phyloP scores from a whole-genome alignment of 2,888 invertebrate species.

The Macrophya annulata region DNA sequence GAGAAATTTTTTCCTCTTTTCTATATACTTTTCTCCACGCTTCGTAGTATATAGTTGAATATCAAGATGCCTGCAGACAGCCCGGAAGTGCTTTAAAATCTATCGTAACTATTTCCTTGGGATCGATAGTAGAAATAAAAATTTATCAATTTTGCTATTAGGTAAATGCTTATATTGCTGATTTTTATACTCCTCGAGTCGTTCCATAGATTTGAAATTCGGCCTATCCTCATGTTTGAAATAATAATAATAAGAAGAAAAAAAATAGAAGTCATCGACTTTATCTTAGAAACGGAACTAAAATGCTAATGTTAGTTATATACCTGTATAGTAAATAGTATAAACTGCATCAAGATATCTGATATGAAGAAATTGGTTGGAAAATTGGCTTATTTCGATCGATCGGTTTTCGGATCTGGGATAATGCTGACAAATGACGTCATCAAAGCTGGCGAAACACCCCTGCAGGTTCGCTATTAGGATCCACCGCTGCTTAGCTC shows the following conservation, averaged over 20 bases:
- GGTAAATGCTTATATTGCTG: conserved; percentile 8
- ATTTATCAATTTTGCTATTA: conserved; percentile 24
- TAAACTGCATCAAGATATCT: conserved; percentile 18
- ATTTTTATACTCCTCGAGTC: not conserved
- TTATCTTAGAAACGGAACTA: no score
- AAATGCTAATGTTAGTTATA: no score
- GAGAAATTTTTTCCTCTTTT: not conserved
- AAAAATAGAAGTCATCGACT: not conserved
- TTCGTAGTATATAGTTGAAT: not conserved
- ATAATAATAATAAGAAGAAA: not conserved
- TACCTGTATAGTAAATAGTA: not conserved
- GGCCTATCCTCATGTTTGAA: not conserved
- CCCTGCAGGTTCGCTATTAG: conserved; percentile 46
- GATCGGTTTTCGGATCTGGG: conserved; percentile 66
- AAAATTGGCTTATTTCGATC: conserved; percentile 77
- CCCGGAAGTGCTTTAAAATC: conserved; percentile 31
- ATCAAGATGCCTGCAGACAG: not conserved
- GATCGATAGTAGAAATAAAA: conserved; percentile 35
- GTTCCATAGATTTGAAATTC: not conserved
- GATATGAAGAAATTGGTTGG: conserved; percentile 73
- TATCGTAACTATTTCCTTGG: conserved; percentile 12
- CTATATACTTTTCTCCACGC: no score
- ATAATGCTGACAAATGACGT: conserved; percentile 73
- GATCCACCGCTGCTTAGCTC: conserved; percentile 47
- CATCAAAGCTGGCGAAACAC: conserved; percentile 64